Base-by-base conservation (phyloP, 2,797 vertebrate species). In the Natrix natrix region DNA sequence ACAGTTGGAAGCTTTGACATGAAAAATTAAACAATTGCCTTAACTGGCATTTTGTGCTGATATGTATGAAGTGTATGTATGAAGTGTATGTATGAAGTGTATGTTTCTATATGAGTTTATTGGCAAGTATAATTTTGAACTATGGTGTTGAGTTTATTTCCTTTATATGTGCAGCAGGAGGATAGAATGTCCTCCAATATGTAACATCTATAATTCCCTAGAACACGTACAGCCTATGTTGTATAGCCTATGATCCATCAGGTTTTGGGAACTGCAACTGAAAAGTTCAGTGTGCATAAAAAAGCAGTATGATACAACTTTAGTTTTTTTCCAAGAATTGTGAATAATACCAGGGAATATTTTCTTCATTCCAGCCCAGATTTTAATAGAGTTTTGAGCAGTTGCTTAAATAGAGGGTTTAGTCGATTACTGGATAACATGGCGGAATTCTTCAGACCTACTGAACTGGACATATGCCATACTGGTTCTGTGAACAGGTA, bases 361-460 rank as follows among this genome's bases (percentile, higher is more conserved):
- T n/a, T 91, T 92, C 28, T 96, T 89, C 60, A 89, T 87, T 94
- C 28, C 97, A 99, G 99, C 95, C 98, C 98, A 94, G 99, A 99
- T 97, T 99, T 99, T 96, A 97, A 94, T 94, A 98, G 98, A 0
- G 98, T 99, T 94, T 96, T 99, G 89, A 98, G 96, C 94, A 97
- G 97, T 0, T 99, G 99, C 95, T 97, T 99, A 95, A 98, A 98
- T 89, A 98, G 98, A 90, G 99, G 99, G 3, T 99, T 99, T 96
- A 98, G 98, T 94, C 98, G 98, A 94, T 98, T 99, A 91, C 97
- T 99, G 28, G 99, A 99, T 98, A 99, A 99, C 88, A 97, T 99
- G 98, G 99, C 99, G 0, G 98, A 99, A 96, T 99, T 99, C 97
- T 99, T 99, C 96, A 98, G 98, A 95, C 98, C 98, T 4, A 98